Evolutionary conservation across 2,113 vertebrate genomes (phyloP), one percentile per base, ranked within the genome.

Genomic region (Lontra canadensis): DNA sequence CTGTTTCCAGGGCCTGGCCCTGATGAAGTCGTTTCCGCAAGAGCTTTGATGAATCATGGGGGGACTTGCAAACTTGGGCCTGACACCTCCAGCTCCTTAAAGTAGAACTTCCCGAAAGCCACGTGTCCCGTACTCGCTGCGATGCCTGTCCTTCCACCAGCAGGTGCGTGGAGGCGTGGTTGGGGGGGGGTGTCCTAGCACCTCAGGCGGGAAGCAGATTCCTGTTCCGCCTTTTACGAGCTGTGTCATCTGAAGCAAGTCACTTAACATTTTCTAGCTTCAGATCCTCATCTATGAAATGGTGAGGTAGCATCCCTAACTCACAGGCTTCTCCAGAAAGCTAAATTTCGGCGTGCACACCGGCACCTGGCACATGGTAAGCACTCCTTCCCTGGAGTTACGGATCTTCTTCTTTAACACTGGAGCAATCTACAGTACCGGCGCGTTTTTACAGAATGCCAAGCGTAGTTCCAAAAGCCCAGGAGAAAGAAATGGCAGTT

Each of bases 321-420:
- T n/a, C 47, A 0, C 7, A 1, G 47, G 39, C 49, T 83, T 12
- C 76, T 36, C 26, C 17, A 1, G 17, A 25, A 23, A 61, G 42
- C 55, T 42, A 2, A 31, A n/a, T 2, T 12, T 8, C 9, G 2
- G 63, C 10, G 6, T 2, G 25, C 69, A 10, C 18, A 5, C 34
- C 26, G 52, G 78, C 6, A 12, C 71, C 20, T 6, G 11, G 18
- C 15, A 9, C 42, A 0, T 1, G 7, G 49, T 10, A 4, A 25
- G 42, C 7, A 0, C 29, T 29, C 7, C 29, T 1, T 10, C 6
- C 29, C 0, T 0, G 8, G 11, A 76, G 29, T 42, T 36, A 18
- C 1, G 1, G 39, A 14, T 44, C 4, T 6, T 59, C 29, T 31
- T 49, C 44, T 71, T 8, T 34, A 12, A 12, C 42, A 1, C 18